Evolutionary conservation across 2,797 vertebrate genomes (phyloP).

Genomic region (Acestrorhynchus altus): DNA sequence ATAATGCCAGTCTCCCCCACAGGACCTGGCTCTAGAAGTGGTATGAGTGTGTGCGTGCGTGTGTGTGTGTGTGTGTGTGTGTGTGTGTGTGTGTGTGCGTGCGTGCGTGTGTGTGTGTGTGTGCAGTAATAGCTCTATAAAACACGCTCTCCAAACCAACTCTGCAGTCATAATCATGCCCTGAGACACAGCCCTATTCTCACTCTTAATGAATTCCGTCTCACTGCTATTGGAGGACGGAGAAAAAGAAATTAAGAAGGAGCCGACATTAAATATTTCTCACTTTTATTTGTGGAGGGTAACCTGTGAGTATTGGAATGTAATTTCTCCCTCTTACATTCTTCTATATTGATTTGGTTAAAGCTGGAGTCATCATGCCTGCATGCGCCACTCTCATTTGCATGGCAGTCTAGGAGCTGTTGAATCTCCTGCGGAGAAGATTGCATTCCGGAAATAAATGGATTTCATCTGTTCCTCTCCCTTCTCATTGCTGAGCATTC

Average conservation of each 20-base stretch:
- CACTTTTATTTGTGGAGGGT: constrained; percentile 20
- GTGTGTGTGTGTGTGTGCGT: constrained; percentile 5
- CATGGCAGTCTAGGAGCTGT: constrained; percentile 31
- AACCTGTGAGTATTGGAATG: constrained; percentile 45
- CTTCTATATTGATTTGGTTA: constrained; percentile 41
- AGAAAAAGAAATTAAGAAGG: constrained; percentile 44
- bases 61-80: constrained; percentile 38
- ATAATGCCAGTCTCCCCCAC: constrained; percentile 41
- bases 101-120: constrained; percentile 33
- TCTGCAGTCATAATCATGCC: constrained; percentile 38
- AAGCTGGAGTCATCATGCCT: constrained; percentile 35
- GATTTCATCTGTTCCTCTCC: constrained; percentile 36
- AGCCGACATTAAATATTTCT: constrained; percentile 18
- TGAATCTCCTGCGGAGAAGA: constrained; percentile 30
- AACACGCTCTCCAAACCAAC: constrained; percentile 48
- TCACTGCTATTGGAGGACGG: not conserved
- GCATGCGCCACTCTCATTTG: constrained; percentile 40
- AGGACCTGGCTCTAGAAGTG: constrained; percentile 37
- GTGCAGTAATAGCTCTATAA: constrained; percentile 46
- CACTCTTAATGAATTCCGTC: constrained; percentile 36
- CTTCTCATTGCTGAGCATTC: constrained; percentile 28
- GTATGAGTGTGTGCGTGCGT: constrained; percentile 18
- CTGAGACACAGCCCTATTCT: constrained; percentile 35
- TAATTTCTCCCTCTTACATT: constrained; percentile 39
- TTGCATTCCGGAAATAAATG: constrained; percentile 42